A percentile compares a stretch with the other conserved stretches of the same genome.
phyloP scores from a whole-genome alignment of 53 echinoderm and acorn worm genomes.

The Henricia sp. region DNA sequence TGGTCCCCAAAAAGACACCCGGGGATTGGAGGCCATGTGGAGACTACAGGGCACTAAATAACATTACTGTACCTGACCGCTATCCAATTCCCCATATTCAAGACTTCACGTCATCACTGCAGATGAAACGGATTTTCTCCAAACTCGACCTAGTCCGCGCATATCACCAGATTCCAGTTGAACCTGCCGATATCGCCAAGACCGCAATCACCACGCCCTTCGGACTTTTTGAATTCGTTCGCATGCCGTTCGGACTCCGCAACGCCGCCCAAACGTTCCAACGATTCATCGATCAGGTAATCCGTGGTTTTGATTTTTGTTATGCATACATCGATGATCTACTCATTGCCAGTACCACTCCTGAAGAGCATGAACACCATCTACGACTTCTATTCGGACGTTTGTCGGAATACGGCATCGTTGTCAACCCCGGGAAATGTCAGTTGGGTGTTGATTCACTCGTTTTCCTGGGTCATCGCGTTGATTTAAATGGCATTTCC shows the following conservation, averaged over 20 bases:
- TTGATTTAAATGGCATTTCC: neutral
- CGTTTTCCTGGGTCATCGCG: slow-evolving; percentile 30
- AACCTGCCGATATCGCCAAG: too few species aligned
- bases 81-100: slow-evolving; percentile 52
- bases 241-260: too few species aligned
- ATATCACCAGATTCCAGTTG: too few species aligned
- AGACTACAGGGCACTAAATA: too few species aligned
- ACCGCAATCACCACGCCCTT: too few species aligned
- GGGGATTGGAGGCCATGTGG: slow-evolving; percentile 7
- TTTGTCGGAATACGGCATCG: slow-evolving; percentile 12
- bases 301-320: too few species aligned
- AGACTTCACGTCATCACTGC: slow-evolving; percentile 20
- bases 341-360: slow-evolving; percentile 1
- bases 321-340: slow-evolving; percentile 22
- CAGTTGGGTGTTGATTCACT: slow-evolving; percentile 28
- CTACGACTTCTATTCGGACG: slow-evolving; percentile 1
- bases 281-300: too few species aligned
- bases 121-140: neutral
- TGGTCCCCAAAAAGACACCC: slow-evolving; percentile 33
- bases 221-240: too few species aligned
- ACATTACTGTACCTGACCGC: slow-evolving; percentile 12
- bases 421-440: slow-evolving; percentile 32
- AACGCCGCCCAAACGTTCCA: too few species aligned
- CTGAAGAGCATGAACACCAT: slow-evolving; percentile 29
- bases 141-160: slow-evolving; percentile 41